Evolutionary conservation across 1,140 invertebrate genomes (phyloP).

Genomic region (Agrypnia vestita): DNA sequence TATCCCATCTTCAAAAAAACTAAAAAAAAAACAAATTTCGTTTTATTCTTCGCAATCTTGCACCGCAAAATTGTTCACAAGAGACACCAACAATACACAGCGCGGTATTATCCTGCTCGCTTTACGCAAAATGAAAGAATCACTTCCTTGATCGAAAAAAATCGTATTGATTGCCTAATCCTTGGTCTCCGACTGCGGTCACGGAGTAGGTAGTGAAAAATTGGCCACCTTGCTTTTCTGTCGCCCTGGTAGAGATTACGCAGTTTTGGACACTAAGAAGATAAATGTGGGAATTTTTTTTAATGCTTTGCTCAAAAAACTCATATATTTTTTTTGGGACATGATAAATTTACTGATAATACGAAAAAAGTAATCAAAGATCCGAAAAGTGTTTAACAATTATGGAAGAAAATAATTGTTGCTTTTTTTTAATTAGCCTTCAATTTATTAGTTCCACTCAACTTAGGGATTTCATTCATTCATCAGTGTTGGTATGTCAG

Average conservation of each 20-base stretch:
- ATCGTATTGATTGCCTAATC: slow-evolving; percentile 35
- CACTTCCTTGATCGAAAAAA: slow-evolving; percentile 18
- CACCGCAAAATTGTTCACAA: slow-evolving; percentile 14
- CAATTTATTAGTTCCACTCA: no score
- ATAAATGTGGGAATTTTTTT: slow-evolving; percentile 26
- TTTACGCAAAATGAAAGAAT: slow-evolving; percentile 6
- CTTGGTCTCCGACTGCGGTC: slow-evolving; percentile 11
- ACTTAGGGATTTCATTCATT: no score
- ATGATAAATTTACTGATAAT: no score
- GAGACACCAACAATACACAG: not conserved
- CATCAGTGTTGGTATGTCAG: no score
- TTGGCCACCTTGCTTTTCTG: slow-evolving; percentile 4
- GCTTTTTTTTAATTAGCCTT: no score
- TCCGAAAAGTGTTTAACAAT: no score
- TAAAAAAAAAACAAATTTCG: not conserved
- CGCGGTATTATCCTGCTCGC: slow-evolving; percentile 23
- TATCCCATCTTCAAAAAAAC: slow-evolving; percentile 20
- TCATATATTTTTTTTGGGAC: no score
- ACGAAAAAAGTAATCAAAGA: no score
- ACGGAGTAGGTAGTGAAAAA: not conserved
- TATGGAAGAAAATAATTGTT: no score
- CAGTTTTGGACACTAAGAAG: not conserved
- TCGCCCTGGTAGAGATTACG: slow-evolving; percentile 9
- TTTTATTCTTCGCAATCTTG: not conserved
- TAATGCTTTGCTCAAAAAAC: no score